These are phyloP conservation scores for Ochlodes sylvanus DNA, from an alignment of 2,888 invertebrate species.

Conservation along the genomic window DNA sequence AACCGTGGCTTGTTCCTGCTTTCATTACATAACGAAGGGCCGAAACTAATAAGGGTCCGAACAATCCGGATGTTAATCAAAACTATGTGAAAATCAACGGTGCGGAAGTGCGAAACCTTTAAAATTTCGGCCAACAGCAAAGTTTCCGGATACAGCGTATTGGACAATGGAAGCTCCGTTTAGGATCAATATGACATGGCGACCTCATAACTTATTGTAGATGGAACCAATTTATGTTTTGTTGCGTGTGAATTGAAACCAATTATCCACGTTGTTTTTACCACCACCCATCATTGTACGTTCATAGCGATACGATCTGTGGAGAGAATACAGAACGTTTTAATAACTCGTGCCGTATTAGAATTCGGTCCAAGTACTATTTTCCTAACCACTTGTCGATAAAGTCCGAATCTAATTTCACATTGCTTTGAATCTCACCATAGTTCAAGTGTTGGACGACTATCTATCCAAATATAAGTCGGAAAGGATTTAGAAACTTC, in stretches of 20 bases:
- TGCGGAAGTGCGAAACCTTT: constrained; percentile 42
- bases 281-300: neutral
- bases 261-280: neutral
- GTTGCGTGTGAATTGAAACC: neutral
- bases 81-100: constrained; percentile 41
- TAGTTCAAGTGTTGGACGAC: constrained; percentile 11
- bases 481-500: constrained; percentile 2
- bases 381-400: constrained; percentile 3
- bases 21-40: constrained; percentile 43
- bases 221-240: neutral
- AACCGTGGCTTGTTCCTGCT: constrained; percentile 45
- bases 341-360: neutral
- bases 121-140: constrained; percentile 35
- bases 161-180: constrained; percentile 13
- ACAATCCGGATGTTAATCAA: constrained; percentile 44
- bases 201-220: neutral
- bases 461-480: constrained; percentile 17
- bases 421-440: constrained; percentile 14
- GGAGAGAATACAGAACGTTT: neutral
- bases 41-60: constrained; percentile 45
- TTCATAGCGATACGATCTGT: neutral
- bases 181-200: constrained; percentile 12
- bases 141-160: constrained; percentile 17
- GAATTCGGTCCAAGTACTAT: neutral
- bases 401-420: constrained; percentile 12